phyloP scores from a whole-genome alignment of 1,140 invertebrate species.

The Drosophila setifemur region DNA sequence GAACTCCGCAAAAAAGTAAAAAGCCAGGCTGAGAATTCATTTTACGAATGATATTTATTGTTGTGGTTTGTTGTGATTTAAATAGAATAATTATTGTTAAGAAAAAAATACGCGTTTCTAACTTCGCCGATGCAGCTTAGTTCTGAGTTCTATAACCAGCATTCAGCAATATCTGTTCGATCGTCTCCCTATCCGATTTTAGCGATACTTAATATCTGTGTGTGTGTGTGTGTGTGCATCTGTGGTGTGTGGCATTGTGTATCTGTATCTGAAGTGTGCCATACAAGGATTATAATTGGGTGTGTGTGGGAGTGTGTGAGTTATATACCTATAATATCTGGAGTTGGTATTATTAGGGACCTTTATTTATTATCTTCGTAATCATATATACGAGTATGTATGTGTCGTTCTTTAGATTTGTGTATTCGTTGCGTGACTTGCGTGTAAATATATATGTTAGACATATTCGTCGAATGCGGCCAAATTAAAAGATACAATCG shows the following conservation, averaged over 20 bases:
- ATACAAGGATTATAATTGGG: constrained; percentile 65
- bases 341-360: no score
- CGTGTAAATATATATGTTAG: constrained; percentile 43
- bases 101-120: constrained; percentile 62
- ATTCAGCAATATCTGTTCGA: background rate
- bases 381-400: constrained; percentile 17
- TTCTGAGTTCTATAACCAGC: background rate
- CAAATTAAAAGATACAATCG: constrained; percentile 34
- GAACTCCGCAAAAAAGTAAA: no score
- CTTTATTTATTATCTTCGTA: constrained; percentile 40
- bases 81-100: constrained; percentile 68
- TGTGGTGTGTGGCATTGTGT: constrained; percentile 8
- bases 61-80: constrained; percentile 69
- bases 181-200: constrained; percentile 9
- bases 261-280: constrained; percentile 39
- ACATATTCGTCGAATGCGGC: constrained; percentile 37
- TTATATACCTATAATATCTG: no score
- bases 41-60: constrained; percentile 79
- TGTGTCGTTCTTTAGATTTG: constrained; percentile 24
- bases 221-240: constrained; percentile 8
- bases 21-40: constrained; percentile 21
- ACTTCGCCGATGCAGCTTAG: constrained; percentile 11
- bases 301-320: constrained; percentile 24
- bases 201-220: constrained; percentile 19
- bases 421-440: constrained; percentile 52